Evolutionary conservation across 2,113 vertebrate species (phyloP).

Genomic region (Heterotilapia buettikoferi): DNA sequence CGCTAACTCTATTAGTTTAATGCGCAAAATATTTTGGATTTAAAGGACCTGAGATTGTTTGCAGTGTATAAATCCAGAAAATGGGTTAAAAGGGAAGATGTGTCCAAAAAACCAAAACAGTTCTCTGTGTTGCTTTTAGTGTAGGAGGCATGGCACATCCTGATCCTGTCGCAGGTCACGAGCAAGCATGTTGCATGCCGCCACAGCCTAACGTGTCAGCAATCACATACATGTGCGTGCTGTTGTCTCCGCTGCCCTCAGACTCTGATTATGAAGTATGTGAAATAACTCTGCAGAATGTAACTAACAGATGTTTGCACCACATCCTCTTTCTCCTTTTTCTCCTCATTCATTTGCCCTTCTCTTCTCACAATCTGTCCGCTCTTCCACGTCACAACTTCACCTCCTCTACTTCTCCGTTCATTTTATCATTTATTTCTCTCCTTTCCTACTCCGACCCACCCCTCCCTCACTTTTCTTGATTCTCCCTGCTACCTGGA

Average conservation of each 20-base stretch:
- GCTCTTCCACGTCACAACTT: background rate
- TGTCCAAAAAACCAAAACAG: background rate
- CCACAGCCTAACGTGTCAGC: background rate
- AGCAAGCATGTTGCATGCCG: slow-evolving; percentile 30
- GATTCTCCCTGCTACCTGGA: slow-evolving; percentile 88
- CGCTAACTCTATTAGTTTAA: background rate
- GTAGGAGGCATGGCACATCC: background rate
- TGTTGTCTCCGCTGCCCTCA: background rate
- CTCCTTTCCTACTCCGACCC: background rate
- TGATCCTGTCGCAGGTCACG: background rate
- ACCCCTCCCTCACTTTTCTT: slow-evolving; percentile 29
- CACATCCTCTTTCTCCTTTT: slow-evolving; percentile 10
- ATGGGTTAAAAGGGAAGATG: background rate
- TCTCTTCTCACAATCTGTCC: background rate
- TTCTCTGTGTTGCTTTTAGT: slow-evolving; percentile 4
- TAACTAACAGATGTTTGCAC: slow-evolving; percentile 59
- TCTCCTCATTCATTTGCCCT: background rate
- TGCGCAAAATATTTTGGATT: background rate
- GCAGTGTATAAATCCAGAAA: background rate
- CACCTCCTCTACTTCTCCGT: background rate
- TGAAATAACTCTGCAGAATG: slow-evolving; percentile 33
- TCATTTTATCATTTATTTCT: background rate
- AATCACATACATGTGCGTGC: background rate
- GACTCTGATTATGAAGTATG: slow-evolving; percentile 31
- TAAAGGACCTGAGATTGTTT: background rate